Base-by-base conservation (phyloP, 2,888 invertebrate species). In the Clanis bilineata region DNA sequence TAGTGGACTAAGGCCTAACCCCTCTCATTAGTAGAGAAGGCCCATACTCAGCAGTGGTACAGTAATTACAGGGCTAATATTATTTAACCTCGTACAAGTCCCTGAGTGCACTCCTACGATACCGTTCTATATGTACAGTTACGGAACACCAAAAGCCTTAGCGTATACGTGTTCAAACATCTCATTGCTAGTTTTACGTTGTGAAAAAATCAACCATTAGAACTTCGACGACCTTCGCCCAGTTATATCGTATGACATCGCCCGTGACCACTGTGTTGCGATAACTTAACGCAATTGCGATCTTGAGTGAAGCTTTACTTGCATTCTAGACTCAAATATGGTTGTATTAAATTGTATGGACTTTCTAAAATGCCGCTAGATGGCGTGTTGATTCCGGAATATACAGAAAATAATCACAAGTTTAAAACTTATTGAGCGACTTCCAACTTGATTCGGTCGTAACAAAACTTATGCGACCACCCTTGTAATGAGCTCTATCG, bases 171-270 rank as follows among this genome's bases (percentile, higher is more conserved):
- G 64, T 64, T 23, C 12, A 56, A 43, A 22, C 18, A 38, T 58
- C 38, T 47, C 38, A 44, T 65, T 63, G 44, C 64, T 62, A 39
- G 51, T 62, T 45, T 63, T 41, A 43, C 23, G 5, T 64, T 59
- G 54, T 59, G 58, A 51, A 54, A 58, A 54, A 41, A 28, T 25
- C 39, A 15, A 9, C 41, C 18, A 43, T 57, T 59, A 59, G 54
- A 59, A 22, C 39, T 57, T 32, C 23, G 36, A 9, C 36, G 47
- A 64, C 70, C 70, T 71, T 67, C 56, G 64, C 70, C 67, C 60
- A 69, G 61, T 64, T 65, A 55, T 22, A 15, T 45, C 62, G 57
- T 61, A 57, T 63, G 63, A 61, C 51, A 65, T 36, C 54, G 59
- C 55, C 59, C 59, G 55, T 59, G 59, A 55, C 59, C 55, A 55